Evolutionary conservation across 2,888 invertebrate genomes (phyloP).

Genomic region (Meiosimyza platycephala): DNA sequence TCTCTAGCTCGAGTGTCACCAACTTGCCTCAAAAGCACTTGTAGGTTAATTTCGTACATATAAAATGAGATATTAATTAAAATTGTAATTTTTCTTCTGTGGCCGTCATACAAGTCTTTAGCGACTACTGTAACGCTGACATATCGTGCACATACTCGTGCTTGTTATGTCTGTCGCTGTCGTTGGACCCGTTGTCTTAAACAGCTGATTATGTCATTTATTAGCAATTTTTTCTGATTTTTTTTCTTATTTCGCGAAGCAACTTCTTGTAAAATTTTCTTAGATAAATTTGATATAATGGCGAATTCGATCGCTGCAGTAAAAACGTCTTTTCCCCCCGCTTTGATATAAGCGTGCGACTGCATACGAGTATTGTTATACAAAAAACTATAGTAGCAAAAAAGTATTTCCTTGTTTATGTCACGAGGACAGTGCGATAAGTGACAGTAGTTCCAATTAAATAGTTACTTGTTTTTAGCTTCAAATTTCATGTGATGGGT

Average conservation of each 20-base stretch:
- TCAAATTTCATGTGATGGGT: too few species aligned
- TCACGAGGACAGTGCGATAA: constrained; percentile 18
- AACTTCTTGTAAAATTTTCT: neutral
- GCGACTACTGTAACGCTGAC: constrained; percentile 8
- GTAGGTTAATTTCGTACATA: too few species aligned
- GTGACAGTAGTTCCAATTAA: too few species aligned
- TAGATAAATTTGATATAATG: neutral
- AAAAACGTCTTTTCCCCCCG: neutral
- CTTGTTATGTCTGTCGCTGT: constrained; percentile 32
- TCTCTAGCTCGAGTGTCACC: too few species aligned
- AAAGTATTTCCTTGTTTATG: constrained; percentile 27
- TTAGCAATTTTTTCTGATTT: constrained; percentile 14
- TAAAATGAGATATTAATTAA: too few species aligned
- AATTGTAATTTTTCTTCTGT: too few species aligned
- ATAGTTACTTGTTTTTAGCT: too few species aligned
- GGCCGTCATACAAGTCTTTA: neutral
- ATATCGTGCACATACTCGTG: constrained; percentile 21
- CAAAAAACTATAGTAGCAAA: neutral
- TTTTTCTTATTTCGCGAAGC: neutral
- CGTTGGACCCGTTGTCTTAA: constrained; percentile 35
- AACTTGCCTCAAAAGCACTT: too few species aligned
- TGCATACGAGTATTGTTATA: neutral
- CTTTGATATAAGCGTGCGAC: neutral
- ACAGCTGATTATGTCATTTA: constrained; percentile 59
- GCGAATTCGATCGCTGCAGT: neutral